phyloP scores from a whole-genome alignment of 35 echinoderm and acorn worm genomes.

The Ophioderma brevispina region DNA sequence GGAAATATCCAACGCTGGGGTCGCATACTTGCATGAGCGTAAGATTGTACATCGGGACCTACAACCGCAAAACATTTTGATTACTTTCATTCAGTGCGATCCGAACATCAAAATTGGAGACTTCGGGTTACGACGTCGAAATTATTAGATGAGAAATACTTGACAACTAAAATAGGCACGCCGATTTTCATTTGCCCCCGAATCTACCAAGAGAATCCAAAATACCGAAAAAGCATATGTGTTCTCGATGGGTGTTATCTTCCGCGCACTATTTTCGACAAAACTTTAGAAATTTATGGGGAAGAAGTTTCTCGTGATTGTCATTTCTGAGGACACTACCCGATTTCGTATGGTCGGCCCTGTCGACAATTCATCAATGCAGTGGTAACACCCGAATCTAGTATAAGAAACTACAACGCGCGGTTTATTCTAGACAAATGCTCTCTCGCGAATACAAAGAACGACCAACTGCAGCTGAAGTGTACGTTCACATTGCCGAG shows the following conservation, averaged over 20 bases:
- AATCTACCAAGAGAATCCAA: background rate
- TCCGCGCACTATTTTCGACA: background rate
- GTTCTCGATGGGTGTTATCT: background rate
- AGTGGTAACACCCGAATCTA: background rate
- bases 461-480: background rate
- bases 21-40: background rate
- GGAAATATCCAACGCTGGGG: background rate
- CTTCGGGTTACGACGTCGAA: background rate
- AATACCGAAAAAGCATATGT: background rate
- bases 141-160: background rate
- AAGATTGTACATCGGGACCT: background rate
- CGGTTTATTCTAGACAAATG: background rate
- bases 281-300: background rate
- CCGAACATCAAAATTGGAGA: background rate
- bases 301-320: background rate
- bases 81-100: background rate
- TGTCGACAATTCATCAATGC: background rate
- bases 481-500: background rate
- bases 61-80: background rate
- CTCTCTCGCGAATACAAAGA: background rate
- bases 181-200: background rate
- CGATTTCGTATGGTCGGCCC: background rate
- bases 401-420: background rate
- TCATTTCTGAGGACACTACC: background rate
- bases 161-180: background rate